Evolutionary conservation across 1,140 invertebrate genomes (phyloP).

Genomic region (Pogonognathellus flavescens): DNA sequence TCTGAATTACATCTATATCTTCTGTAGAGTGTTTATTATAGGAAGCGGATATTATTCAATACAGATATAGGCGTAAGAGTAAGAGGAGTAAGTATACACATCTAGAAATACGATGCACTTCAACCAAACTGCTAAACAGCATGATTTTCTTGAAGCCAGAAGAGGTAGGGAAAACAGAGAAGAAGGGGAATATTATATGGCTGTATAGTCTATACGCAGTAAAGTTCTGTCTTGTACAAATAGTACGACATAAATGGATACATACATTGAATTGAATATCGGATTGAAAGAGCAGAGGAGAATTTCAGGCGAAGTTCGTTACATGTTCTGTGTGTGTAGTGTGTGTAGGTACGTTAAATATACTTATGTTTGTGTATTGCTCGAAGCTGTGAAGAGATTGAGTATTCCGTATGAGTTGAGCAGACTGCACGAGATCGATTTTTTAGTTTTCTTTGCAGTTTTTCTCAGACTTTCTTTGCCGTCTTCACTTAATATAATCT

Average conservation of each 20-base stretch:
- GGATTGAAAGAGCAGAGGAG: slow-evolving; percentile 7
- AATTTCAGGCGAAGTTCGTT: neutral
- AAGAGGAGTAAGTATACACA: neutral
- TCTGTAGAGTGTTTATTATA: neutral
- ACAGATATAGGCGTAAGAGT: too few species aligned
- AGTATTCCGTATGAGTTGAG: slow-evolving; percentile 27
- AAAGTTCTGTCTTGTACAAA: too few species aligned
- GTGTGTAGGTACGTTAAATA: too few species aligned
- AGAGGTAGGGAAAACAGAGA: too few species aligned
- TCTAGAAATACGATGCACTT: neutral
- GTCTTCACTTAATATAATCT: slow-evolving; percentile 60
- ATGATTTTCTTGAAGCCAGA: neutral
- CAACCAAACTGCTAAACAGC: neutral
- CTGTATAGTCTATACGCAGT: too few species aligned
- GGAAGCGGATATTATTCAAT: too few species aligned
- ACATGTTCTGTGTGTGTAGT: neutral
- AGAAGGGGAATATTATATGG: too few species aligned
- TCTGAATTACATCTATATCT: neutral
- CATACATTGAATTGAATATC: slow-evolving; percentile 16
- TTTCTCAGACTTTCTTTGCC: slow-evolving; percentile 51
- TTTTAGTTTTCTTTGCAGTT: slow-evolving; percentile 50
- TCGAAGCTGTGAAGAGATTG: neutral
- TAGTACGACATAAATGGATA: too few species aligned
- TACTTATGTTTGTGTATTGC: neutral
- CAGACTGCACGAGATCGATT: slow-evolving; percentile 43